phyloP scores from a whole-genome alignment of 2,113 vertebrate species.

The Eidolon helvum region DNA sequence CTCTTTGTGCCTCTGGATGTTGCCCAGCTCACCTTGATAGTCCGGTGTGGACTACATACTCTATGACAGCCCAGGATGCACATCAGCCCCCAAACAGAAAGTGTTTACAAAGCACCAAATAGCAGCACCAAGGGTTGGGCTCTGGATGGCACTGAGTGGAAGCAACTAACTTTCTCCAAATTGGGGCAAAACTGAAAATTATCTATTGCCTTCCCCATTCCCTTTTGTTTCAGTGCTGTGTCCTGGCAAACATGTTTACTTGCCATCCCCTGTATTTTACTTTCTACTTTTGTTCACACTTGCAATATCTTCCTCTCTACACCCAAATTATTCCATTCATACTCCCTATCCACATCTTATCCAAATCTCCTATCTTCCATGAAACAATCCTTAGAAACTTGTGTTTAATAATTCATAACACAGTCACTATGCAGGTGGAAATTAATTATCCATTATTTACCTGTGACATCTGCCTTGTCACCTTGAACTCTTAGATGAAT shows the following conservation, averaged over 20 bases:
- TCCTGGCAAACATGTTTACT: background rate
- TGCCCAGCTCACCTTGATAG: background rate
- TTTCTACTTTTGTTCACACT: background rate
- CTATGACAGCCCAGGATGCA: background rate
- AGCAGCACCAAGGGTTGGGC: background rate
- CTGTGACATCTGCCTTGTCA: background rate
- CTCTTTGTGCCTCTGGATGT: background rate
- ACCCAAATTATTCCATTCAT: background rate
- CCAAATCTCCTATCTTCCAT: background rate
- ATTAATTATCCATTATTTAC: background rate
- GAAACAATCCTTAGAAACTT: background rate
- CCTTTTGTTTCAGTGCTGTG: background rate
- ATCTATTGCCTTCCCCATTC: background rate
- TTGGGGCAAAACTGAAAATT: background rate
- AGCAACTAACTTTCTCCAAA: background rate
- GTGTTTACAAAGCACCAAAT: rapidly evolving
- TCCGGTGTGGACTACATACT: rapidly evolving
- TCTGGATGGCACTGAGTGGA: background rate
- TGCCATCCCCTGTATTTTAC: background rate
- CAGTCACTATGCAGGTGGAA: background rate
- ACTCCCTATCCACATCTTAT: background rate
- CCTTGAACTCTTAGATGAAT: background rate
- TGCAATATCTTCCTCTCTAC: background rate
- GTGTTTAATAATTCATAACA: background rate
- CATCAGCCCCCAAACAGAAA: background rate